Evolutionary conservation across 1,140 invertebrate genomes (phyloP).

Genomic region (Heliconius himera): DNA sequence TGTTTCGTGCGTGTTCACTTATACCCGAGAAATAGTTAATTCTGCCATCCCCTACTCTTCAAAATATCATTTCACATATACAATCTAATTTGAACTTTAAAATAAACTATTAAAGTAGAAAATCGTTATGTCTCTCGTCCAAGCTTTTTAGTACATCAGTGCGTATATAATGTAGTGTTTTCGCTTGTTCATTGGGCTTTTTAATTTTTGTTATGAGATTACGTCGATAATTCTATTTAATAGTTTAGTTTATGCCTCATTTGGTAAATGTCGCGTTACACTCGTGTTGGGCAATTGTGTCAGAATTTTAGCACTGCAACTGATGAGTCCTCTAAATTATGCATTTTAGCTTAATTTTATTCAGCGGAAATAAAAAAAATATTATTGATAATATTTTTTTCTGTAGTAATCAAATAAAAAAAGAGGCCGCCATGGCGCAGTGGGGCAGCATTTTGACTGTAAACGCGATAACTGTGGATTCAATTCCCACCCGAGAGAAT

Average conservation of each 20-base stretch:
- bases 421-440: background rate
- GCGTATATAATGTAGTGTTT: background rate
- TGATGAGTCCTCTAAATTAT: background rate
- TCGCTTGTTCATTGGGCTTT: constrained; percentile 12
- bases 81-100: background rate
- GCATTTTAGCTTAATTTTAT: background rate
- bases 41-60: constrained; percentile 31
- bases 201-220: constrained; percentile 6
- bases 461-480: too few relatives aligned
- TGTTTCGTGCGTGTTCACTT: constrained; percentile 44
- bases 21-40: constrained; percentile 47
- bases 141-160: background rate
- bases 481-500: too few relatives aligned
- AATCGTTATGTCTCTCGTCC: background rate
- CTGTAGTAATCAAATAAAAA: background rate
- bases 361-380: background rate
- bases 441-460: too few relatives aligned
- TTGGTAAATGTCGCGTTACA: background rate
- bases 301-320: background rate
- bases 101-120: background rate
- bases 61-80: background rate
- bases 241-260: background rate
- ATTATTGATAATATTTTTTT: background rate
- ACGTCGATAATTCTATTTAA: background rate
- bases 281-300: background rate